A percentile compares a stretch with the other conserved stretches of the same genome.
These are phyloP conservation scores for Ailurus styani DNA, from an alignment of 2,113 vertebrate species.

Conservation along the genomic window DNA sequence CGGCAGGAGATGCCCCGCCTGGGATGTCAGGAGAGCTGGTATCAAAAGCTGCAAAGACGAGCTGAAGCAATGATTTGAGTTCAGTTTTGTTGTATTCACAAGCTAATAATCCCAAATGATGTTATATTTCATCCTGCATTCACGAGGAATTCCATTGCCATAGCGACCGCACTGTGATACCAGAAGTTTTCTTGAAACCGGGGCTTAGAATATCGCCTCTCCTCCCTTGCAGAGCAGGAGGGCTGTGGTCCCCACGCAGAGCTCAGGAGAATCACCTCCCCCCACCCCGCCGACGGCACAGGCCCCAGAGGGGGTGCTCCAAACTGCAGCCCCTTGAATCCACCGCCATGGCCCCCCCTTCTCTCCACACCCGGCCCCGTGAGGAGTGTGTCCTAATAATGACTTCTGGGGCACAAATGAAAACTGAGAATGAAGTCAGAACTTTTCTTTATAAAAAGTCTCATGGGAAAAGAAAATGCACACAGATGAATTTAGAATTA, in stretches of 20 bases:
- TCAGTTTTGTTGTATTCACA: neutral
- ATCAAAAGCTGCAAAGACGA: neutral
- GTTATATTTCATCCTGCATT: neutral
- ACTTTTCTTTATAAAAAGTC: neutral
- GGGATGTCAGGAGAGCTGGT: neutral
- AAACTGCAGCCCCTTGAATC: fast-evolving
- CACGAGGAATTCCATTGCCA: neutral
- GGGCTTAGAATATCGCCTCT: neutral
- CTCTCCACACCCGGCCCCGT: no score
- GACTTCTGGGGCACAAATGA: neutral
- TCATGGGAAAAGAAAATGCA: neutral
- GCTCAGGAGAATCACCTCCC: neutral
- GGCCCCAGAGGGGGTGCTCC: neutral
- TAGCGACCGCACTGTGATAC: neutral
- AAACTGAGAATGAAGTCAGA: neutral
- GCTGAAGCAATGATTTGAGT: neutral
- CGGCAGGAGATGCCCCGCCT: neutral
- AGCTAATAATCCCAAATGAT: slow-evolving; percentile 15
- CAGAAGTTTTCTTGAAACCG: neutral
- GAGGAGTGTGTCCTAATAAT: neutral
- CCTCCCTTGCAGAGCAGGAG: neutral
- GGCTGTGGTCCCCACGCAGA: fast-evolving
- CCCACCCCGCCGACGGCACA: fast-evolving
- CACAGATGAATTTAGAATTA: neutral
- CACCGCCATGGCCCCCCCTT: fast-evolving